phyloP scores from a whole-genome alignment of 2,797 vertebrate species.

The Malurus leucopterus region DNA sequence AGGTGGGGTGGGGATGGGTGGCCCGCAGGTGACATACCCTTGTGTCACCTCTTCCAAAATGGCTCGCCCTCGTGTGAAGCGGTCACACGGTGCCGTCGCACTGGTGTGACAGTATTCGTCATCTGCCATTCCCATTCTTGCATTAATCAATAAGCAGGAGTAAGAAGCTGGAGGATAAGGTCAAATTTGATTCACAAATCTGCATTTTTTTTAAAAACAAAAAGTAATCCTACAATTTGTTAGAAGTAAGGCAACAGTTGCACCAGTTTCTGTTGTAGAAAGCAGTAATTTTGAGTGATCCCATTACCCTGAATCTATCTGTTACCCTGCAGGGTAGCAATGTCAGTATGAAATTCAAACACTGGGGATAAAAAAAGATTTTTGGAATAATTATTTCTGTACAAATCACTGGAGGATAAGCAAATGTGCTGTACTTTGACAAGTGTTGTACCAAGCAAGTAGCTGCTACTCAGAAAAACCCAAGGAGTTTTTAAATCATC shows the following conservation, averaged over 20 bases:
- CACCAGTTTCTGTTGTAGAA: not conserved
- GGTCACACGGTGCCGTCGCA: accelerated
- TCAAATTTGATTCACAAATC: not conserved
- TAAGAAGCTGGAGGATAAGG: not conserved
- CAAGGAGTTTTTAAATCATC: not conserved
- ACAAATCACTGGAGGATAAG: not conserved
- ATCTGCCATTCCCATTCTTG: not conserved
- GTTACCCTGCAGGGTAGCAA: not conserved
- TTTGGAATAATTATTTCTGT: not conserved
- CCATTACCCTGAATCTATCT: not conserved
- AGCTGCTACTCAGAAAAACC: not conserved
- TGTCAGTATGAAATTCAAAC: not conserved
- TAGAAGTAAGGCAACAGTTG: not conserved
- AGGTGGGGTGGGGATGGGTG: not conserved
- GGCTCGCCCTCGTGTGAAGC: accelerated
- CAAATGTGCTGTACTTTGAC: not conserved
- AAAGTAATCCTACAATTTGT: not conserved
- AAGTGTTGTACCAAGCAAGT: not conserved
- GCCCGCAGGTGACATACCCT: accelerated
- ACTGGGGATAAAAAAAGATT: not conserved
- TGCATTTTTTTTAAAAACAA: not conserved
- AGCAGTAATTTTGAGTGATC: not conserved
- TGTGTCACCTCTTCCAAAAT: not conserved
- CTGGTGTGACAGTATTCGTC: not conserved
- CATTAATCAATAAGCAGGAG: accelerated